Base-by-base conservation (phyloP, 2,888 invertebrate species). In the Drosophila dives region DNA sequence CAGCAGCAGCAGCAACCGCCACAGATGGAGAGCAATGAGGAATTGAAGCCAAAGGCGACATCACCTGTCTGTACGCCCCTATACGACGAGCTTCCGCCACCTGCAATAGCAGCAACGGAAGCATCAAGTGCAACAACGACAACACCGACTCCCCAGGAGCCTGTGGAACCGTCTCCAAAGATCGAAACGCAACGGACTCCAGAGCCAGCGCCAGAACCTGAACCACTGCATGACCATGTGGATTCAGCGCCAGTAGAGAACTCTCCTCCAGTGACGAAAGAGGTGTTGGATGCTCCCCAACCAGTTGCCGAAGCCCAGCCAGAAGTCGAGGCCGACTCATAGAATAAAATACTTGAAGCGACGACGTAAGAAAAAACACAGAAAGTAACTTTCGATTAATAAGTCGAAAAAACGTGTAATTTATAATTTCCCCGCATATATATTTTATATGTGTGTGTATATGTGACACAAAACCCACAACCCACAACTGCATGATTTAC, bases 21-120 rank as follows among this genome's bases (percentile, higher is more conserved):
- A 6, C 36, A 8, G 4, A 40, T 38, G 48, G 71, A 58, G 17
- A 49, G n/a, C 29, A 56, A 10, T 12, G 75, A 77, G 50, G 55
- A 51, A 23, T 23, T 26, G 11, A 83, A 75, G 45, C 72, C 75
- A 33, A 84, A 83, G 62, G 75, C 51, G 17, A 32, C 79, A 7
- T 82, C 89, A 20, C 86, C 87, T 49, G 71, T 70, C 48, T 90
- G 86, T 66, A 92, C 92, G 15, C 92, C 92, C 1, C 80, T 92
- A 32, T 92, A 91, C 50, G 92, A 92, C 64, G 92, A 92, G 56
- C 40, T 90, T 72, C 90, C 91, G 23, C 77, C 90, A n/a, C 78
- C 78, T 40, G 32, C 63, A 45, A 7, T 23, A 15, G 23, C 23
- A 12, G 23, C 45, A 45, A 23, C 45, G 8, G 15, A 23, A 48